Base-by-base conservation (phyloP, 1,140 invertebrate species). In the Drosophila santomea region DNA sequence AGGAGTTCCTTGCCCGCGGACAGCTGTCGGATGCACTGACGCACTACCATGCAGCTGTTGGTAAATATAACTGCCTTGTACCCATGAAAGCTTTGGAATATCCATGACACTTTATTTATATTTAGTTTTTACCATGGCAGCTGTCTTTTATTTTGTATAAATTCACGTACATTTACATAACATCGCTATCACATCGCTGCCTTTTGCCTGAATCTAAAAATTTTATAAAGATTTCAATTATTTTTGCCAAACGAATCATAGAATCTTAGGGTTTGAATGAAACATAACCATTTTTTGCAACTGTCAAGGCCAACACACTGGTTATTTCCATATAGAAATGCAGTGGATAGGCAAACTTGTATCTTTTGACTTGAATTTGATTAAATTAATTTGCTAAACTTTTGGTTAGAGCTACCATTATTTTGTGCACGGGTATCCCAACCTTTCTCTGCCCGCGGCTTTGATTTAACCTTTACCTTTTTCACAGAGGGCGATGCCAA, bases 11-110 rank as follows among this genome's bases (percentile, higher is more conserved):
- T 74, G 96, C 97, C 7, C 95, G 95, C 78, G 98, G 98, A 47
- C 97, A 99, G 92, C 95, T 99, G 54, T 96, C 97, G 50, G 99
- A 99, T 94, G 99, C 99, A 1, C 93, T 99, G 28, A 97, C 97
- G 50, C 98, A 99, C 92, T 99, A 99, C 94, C 98, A 99, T 95
- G 97, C 97, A 60, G 99, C 99, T 79, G 97, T 99, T 89, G 98
- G 98, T 98, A 93, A 56, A 25, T 75, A 39, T 7, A 20, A 12
- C 11, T 17, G 43, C 0, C 43, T 15, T 17, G 8, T 20, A 20
- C 17, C 17, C 4, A 23, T 11, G 3, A 25, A 14, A 36, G 4
- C 57, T 12, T 58, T 11, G 17, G 38, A 32, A 4, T 38, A n/a
- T 0, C 23, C 32, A 36, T 36, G 60, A 28, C 20, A 41, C 2